Base-by-base conservation (phyloP, 2,888 invertebrate genomes). In the Euplagia quadripunctaria region DNA sequence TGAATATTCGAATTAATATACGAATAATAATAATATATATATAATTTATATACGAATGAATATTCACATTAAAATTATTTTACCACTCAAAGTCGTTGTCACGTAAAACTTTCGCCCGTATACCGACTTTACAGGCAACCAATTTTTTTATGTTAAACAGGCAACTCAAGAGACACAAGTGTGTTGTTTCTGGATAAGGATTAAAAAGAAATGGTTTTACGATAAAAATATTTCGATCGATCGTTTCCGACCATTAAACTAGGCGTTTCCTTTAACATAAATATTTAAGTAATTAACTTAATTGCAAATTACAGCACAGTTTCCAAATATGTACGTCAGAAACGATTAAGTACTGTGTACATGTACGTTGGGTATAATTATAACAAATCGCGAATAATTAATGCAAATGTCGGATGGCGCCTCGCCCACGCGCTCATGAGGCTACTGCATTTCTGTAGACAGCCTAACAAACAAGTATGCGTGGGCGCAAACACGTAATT, bases 371-470 rank as follows among this genome's bases (percentile, higher is more conserved):
- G 46, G 31, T 42, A 80, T 55, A 77, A 80, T 80, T 77, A 80
- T 74, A 74, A 81, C 76, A 78, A 85, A 77, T 76, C 71, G 79
- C 71, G 72, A 82, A 85, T 86, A 90, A 89, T 87, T 85, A 86
- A 87, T 84, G 86, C 86, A 85, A 84, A 87, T 84, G 76, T 81
- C 80, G 82, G 80, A 79, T 79, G 85, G 87, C 88, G 88, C 87
- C 84, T 82, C 87, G 86, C 86, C 88, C 81, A 87, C 87, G 70
- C 82, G 46, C 43, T 31, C 61, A 58, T 68, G 43, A 70, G 73
- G 82, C 84, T 80, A 80, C 83, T 80, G 82, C 85, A 72, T 58
- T 82, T 80, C 79, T 80, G 79, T 78, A 83, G 79, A 84, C 86
- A 82, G 78, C 80, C 79, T 69, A 64, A 72, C 79, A 77, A 73